Percentiles rank a stretch among this genome's conserved stretches.
These are phyloP conservation scores for Adelges cooleyi DNA, from an alignment of 1,140 invertebrate species.

Conservation along the genomic window DNA sequence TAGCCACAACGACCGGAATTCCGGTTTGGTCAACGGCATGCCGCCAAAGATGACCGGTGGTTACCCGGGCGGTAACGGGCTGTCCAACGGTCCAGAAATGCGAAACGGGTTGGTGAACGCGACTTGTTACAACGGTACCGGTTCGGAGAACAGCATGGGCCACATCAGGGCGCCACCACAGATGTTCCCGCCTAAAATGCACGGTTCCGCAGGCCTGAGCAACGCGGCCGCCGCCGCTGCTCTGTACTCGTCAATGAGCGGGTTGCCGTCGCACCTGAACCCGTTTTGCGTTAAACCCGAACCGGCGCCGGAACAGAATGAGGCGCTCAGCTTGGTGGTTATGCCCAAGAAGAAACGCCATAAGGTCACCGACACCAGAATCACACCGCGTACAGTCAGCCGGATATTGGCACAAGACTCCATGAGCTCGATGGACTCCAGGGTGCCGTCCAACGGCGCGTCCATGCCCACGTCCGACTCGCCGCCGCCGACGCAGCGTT, in stretches of 20 bases:
- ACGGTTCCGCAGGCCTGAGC: conserved; percentile 48
- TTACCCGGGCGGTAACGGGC: conserved; percentile 25
- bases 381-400: conserved; percentile 81
- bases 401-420: conserved; percentile 71
- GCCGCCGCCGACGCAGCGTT: conserved; percentile 68
- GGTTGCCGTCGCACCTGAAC: conserved; percentile 50
- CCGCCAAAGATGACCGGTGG: conserved; percentile 35
- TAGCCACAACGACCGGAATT: conserved; percentile 35
- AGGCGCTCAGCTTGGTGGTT: conserved; percentile 84
- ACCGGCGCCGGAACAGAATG: conserved; percentile 71
- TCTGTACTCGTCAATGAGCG: conserved; percentile 45
- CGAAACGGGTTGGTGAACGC: conserved; percentile 25
- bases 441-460: conserved; percentile 38
- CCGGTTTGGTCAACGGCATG: conserved; percentile 1
- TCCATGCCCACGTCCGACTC: conserved; percentile 41
- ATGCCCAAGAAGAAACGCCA: conserved; percentile 91
- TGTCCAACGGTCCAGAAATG: conserved; percentile 31
- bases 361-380: conserved; percentile 91
- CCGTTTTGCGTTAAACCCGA: conserved; percentile 47
- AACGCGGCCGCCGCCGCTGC: conserved; percentile 46
- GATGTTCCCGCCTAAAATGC: conserved; percentile 67
- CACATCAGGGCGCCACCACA: conserved; percentile 56
- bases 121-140: conserved; percentile 37
- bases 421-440: conserved; percentile 42
- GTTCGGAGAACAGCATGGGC: conserved; percentile 46